Conservation (phyloP, 2,797 vertebrate species). For the Neosilurus mollespiculum region DNA sequence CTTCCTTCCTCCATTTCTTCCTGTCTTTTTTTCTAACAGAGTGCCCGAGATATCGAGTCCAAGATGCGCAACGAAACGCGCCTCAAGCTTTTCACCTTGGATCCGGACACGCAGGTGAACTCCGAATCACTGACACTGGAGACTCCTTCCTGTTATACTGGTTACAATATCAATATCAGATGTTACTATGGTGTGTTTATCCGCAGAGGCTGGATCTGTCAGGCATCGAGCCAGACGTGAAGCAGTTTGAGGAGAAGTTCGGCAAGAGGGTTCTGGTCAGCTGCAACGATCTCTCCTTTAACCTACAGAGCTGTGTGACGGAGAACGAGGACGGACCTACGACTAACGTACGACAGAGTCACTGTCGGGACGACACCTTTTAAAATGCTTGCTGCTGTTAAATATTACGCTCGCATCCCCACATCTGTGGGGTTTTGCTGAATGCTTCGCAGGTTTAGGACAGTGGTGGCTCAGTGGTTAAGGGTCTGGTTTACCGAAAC, state of each 20-base stretch:
- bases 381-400: neutral
- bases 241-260: constrained; percentile 95
- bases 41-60: constrained; percentile 86
- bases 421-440: neutral
- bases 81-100: constrained; percentile 91
- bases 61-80: constrained; percentile 91
- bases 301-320: constrained; percentile 91
- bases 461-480: no score
- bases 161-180: neutral
- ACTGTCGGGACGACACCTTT: neutral
- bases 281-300: constrained; percentile 92
- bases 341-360: constrained; percentile 82
- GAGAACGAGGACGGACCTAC: constrained; percentile 94
- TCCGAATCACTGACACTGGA: neutral
- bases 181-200: constrained; percentile 28
- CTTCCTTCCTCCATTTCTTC: neutral
- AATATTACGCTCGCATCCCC: neutral
- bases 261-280: constrained; percentile 91
- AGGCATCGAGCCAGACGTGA: constrained; percentile 86
- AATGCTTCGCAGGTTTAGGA: neutral
- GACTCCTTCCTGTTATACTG: neutral
- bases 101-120: constrained; percentile 92
- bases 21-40: constrained; percentile 73
- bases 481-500: no score
- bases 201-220: constrained; percentile 90